phyloP scores from a whole-genome alignment of 2,888 invertebrate species.

The Tethea ocularis region DNA sequence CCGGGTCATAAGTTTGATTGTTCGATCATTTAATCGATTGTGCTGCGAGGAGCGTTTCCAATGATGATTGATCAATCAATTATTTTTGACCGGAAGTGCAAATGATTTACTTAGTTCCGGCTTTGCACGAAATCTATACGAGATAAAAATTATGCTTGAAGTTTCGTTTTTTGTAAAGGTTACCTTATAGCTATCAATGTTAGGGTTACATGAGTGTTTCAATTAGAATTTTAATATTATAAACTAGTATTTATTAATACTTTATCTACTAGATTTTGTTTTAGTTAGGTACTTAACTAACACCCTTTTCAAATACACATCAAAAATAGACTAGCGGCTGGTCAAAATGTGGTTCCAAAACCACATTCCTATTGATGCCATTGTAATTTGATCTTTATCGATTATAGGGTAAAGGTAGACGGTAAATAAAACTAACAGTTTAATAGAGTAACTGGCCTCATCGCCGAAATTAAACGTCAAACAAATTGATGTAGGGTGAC shows the following conservation, averaged over 20 bases:
- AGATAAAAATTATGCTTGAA: not conserved
- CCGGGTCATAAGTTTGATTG: slow-evolving; percentile 8
- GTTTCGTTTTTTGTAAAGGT: not conserved
- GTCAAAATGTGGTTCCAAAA: slow-evolving; percentile 14
- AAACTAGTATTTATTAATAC: too few species aligned
- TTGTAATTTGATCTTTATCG: not conserved
- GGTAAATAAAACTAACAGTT: not conserved
- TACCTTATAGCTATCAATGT: too few species aligned
- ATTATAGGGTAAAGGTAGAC: not conserved
- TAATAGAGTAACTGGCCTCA: slow-evolving; percentile 29
- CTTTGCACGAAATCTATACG: not conserved
- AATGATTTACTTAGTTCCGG: slow-evolving; percentile 5
- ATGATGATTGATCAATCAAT: slow-evolving; percentile 12
- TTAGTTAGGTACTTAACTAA: slow-evolving; percentile 9
- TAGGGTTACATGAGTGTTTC: too few species aligned
- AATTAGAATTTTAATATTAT: too few species aligned
- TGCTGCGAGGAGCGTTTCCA: slow-evolving; percentile 15
- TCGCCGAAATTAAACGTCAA: slow-evolving; percentile 37
- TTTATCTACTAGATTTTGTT: not conserved
- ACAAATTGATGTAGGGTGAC: slow-evolving; percentile 33
- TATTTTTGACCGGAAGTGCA: slow-evolving; percentile 13
- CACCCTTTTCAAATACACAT: slow-evolving; percentile 36
- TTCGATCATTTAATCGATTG: slow-evolving; percentile 16
- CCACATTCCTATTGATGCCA: not conserved
- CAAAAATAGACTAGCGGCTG: slow-evolving; percentile 41